Percentiles rank a stretch among this genome's conserved stretches.
Evolutionary conservation across 64 coral and sea anemone genomes (phyloP).

Genomic region (Pocillopora damicornis): DNA sequence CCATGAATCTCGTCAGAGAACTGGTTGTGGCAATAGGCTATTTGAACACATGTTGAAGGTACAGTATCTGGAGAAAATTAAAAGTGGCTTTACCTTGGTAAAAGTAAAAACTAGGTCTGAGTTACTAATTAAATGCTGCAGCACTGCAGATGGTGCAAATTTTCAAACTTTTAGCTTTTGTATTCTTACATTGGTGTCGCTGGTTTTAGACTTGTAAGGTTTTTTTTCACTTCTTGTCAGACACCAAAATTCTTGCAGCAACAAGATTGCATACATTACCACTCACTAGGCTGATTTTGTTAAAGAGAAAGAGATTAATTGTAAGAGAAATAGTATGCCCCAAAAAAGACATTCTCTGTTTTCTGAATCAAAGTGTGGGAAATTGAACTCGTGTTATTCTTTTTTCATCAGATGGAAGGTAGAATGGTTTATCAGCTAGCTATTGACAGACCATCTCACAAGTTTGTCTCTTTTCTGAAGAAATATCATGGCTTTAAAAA

Average conservation of each 20-base stretch:
- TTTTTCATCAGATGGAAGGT: conserved; percentile 60
- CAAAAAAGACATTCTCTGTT: too few species aligned
- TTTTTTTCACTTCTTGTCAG: too few species aligned
- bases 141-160: neutral
- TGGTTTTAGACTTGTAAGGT: too few species aligned
- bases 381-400: too few species aligned
- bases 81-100: neutral
- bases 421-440: conserved; percentile 66
- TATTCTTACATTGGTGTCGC: neutral
- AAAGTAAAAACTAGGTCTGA: too few species aligned
- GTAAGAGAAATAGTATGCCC: too few species aligned
- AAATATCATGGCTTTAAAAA: conserved; percentile 88
- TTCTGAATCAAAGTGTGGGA: too few species aligned
- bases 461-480: conserved; percentile 93
- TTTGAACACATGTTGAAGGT: conserved; percentile 96
- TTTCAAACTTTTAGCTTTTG: neutral
- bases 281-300: too few species aligned
- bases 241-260: too few species aligned
- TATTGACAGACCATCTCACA: conserved; percentile 86
- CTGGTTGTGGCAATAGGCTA: conserved; percentile 79
- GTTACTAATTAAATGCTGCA: neutral
- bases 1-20: conserved; percentile 86
- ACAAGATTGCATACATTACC: too few species aligned
- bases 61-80: neutral
- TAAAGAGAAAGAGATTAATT: too few species aligned